phyloP scores from a whole-genome alignment of 2,113 vertebrate genomes.

The Pampusana beccarii region DNA sequence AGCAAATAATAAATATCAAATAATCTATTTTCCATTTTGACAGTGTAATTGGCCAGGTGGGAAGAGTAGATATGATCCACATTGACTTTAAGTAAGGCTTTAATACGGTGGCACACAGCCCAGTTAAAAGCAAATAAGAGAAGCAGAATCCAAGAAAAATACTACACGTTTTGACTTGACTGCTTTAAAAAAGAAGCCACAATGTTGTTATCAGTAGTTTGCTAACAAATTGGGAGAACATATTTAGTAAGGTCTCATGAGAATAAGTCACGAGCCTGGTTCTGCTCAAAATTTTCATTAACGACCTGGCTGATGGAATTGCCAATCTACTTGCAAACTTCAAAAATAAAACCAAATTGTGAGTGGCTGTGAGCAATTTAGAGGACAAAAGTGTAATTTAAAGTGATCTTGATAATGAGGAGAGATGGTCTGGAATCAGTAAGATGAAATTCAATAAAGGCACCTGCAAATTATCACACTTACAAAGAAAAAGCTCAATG shows the following conservation, averaged over 20 bases:
- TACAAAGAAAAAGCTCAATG: neutral
- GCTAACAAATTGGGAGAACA: neutral
- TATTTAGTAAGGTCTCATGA: neutral
- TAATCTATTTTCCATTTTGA: slow-evolving; percentile 45
- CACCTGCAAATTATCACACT: neutral
- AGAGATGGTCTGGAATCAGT: slow-evolving; percentile 17
- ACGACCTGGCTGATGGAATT: neutral
- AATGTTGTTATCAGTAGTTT: neutral
- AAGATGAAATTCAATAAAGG: slow-evolving; percentile 27
- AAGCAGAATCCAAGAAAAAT: neutral
- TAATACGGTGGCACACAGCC: neutral
- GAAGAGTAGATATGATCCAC: neutral
- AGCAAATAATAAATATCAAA: slow-evolving; percentile 42
- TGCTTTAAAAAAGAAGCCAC: neutral
- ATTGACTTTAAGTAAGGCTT: neutral
- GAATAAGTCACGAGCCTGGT: neutral
- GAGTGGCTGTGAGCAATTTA: neutral
- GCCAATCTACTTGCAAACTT: slow-evolving; percentile 1
- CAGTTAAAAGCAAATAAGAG: neutral
- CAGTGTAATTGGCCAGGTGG: slow-evolving; percentile 33
- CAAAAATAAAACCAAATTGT: neutral
- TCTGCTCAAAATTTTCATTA: slow-evolving; percentile 23
- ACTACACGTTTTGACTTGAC: neutral
- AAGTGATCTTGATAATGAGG: slow-evolving; percentile 25
- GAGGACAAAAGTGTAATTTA: slow-evolving; percentile 5